Evolutionary conservation across 1,140 invertebrate genomes (phyloP).

Genomic region (Camponotus vicinus): DNA sequence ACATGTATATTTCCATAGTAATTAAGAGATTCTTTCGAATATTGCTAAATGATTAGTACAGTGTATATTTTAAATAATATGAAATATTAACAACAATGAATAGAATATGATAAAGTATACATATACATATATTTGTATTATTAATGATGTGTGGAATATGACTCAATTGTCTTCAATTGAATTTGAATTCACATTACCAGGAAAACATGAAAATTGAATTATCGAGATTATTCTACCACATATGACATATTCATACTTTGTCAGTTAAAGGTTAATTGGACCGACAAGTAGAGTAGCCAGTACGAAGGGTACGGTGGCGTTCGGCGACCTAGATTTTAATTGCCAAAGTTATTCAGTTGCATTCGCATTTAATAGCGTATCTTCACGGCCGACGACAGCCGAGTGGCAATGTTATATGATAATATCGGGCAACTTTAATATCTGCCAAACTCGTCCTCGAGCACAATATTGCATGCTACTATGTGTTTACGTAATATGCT

Average conservation of each 20-base stretch:
- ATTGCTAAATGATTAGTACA: too few species aligned
- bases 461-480: slow-evolving; percentile 24
- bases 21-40: too few species aligned
- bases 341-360: slow-evolving; percentile 57
- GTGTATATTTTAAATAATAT: too few species aligned
- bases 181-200: not conserved
- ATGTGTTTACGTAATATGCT: slow-evolving; percentile 50
- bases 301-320: not conserved
- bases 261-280: slow-evolving; percentile 15
- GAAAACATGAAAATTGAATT: not conserved
- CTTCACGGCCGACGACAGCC: not conserved
- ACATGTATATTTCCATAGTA: too few species aligned
- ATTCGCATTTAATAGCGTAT: slow-evolving; percentile 37
- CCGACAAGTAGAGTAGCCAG: slow-evolving; percentile 21
- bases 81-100: too few species aligned
- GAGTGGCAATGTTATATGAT: slow-evolving; percentile 22
- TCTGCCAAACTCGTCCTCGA: slow-evolving; percentile 18
- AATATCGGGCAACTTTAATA: slow-evolving; percentile 57
- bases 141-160: too few species aligned
- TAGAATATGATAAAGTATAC: too few species aligned
- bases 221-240: not conserved
- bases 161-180: not conserved
- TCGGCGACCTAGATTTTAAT: slow-evolving; percentile 63
- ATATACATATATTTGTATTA: too few species aligned
- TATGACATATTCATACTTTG: not conserved